A percentile compares a stretch with the other conserved stretches of the same genome.
Conservation (phyloP, 1,140 invertebrate species). For the Drosophila nigrodunni region DNA sequence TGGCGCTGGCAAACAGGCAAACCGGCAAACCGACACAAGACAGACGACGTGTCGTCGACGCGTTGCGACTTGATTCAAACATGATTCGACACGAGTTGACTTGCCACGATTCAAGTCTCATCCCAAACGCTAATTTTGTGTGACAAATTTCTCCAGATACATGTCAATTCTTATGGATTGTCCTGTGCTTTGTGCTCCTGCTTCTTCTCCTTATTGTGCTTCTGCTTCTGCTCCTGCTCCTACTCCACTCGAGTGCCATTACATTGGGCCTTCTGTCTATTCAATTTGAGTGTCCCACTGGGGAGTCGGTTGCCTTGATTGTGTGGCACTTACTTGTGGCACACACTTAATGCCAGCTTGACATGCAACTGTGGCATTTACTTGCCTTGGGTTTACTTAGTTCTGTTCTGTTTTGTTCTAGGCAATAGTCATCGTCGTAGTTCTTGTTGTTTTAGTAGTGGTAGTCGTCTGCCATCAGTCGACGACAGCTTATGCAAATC, state of each 20-base stretch:
- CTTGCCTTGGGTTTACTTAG: not conserved
- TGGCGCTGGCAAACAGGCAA: constrained; percentile 41
- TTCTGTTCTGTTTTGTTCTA: not conserved
- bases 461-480: not conserved
- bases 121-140: constrained; percentile 69
- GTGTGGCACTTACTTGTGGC: constrained; percentile 25
- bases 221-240: not conserved
- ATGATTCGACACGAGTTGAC: constrained; percentile 18
- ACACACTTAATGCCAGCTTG: constrained; percentile 57
- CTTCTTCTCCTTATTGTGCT: too few relatives aligned
- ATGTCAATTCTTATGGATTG: constrained; percentile 64
- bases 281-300: constrained; percentile 38
- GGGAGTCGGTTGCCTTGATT: constrained; percentile 27
- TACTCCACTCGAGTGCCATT: constrained; percentile 26
- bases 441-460: not conserved
- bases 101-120: not conserved
- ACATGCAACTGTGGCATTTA: constrained; percentile 58
- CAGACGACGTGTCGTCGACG: constrained; percentile 4
- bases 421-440: constrained; percentile 1
- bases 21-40: not conserved
- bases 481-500: constrained; percentile 34
- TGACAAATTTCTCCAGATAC: constrained; percentile 66
- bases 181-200: not conserved
- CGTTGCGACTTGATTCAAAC: constrained; percentile 5
- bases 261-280: constrained; percentile 31